Percentiles rank a stretch among this genome's conserved stretches.
These are phyloP conservation scores for Exephanes ischioxanthus DNA, from an alignment of 2,888 invertebrate genomes.

Conservation along the genomic window DNA sequence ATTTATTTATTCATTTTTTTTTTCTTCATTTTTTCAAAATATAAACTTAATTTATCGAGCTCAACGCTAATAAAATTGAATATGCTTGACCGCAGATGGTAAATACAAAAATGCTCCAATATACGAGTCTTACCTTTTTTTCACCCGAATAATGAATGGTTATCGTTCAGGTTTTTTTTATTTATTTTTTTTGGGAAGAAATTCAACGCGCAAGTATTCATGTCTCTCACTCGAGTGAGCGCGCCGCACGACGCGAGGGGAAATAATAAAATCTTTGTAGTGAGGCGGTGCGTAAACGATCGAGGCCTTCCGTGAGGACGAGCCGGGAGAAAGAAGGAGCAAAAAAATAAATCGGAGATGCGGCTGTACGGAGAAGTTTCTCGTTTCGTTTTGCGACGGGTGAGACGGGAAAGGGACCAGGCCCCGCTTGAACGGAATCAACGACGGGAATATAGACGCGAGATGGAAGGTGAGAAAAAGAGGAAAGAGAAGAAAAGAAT, in stretches of 20 bases:
- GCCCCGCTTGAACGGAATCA: conserved; percentile 19
- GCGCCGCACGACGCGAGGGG: conserved; percentile 34
- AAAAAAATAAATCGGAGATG: conserved; percentile 32
- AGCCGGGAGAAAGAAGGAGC: conserved; percentile 38
- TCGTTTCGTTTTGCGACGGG: conserved; percentile 21
- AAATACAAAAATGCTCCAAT: background rate
- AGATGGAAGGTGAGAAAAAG: conserved; percentile 20
- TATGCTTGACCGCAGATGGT: background rate
- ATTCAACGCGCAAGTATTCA: conserved; percentile 23
- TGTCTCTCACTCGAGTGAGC: conserved; percentile 37
- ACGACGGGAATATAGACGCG: conserved; percentile 15
- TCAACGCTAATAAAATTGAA: background rate
- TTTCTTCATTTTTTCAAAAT: background rate
- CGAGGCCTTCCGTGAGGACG: conserved; percentile 47
- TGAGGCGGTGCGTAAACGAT: conserved; percentile 64
- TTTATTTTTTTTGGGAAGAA: background rate
- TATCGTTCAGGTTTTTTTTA: background rate
- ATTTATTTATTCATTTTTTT: background rate
- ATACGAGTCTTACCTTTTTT: background rate
- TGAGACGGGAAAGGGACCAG: conserved; percentile 3
- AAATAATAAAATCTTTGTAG: conserved; percentile 61
- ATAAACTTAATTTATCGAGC: background rate
- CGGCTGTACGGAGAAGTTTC: conserved; percentile 30
- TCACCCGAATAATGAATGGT: background rate
- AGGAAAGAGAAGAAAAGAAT: conserved; percentile 34